Evolutionary conservation across 2,113 vertebrate species (phyloP).

Genomic region (Ahaetulla prasina): DNA sequence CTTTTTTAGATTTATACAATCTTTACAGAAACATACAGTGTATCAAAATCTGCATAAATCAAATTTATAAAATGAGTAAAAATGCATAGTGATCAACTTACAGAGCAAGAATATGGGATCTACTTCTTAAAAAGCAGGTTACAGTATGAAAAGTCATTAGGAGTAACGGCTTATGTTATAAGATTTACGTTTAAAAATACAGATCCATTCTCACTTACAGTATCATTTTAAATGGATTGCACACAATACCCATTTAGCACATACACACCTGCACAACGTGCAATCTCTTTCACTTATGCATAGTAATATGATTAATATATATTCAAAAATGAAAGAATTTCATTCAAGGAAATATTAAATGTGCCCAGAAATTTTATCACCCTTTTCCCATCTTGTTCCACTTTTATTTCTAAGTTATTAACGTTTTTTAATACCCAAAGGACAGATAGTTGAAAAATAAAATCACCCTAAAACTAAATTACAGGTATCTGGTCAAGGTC

Average conservation of each 20-base stretch:
- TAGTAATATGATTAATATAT: conserved; percentile 68
- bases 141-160: conserved; percentile 70
- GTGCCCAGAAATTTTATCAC: conserved; percentile 36
- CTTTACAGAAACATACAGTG: conserved; percentile 85
- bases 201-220: conserved; percentile 61
- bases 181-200: conserved; percentile 61
- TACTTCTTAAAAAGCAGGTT: conserved; percentile 66
- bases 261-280: conserved; percentile 57
- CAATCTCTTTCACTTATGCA: conserved; percentile 70
- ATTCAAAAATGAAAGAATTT: conserved; percentile 54
- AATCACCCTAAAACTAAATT: conserved; percentile 40
- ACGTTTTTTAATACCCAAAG: conserved; percentile 49
- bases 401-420: conserved; percentile 54
- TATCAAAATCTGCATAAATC: conserved; percentile 85
- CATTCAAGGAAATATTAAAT: conserved; percentile 59
- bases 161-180: conserved; percentile 65
- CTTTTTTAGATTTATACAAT: conserved; percentile 76
- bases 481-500: conserved; percentile 38
- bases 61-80: conserved; percentile 83
- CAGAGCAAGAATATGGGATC: conserved; percentile 74
- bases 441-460: conserved; percentile 51
- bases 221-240: conserved; percentile 64
- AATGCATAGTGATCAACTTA: conserved; percentile 84
- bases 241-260: conserved; percentile 67
- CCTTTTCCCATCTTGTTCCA: conserved; percentile 48